These are phyloP conservation scores for Actinernus sp. DNA, from an alignment of 92 coral and sea anemone genomes.

Conservation along the genomic window DNA sequence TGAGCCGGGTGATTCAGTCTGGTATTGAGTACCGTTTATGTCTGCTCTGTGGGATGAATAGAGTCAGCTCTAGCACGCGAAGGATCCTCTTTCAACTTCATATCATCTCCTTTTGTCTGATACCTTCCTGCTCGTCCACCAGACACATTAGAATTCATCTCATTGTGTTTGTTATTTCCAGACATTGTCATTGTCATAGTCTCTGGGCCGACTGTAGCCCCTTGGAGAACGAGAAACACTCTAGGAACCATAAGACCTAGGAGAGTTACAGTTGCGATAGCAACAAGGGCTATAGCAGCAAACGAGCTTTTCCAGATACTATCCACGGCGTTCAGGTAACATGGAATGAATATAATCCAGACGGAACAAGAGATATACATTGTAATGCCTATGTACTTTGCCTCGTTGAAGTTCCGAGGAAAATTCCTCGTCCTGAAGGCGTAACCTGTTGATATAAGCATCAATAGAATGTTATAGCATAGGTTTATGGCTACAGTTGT, in stretches of 20 bases:
- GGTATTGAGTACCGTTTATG: too few species aligned
- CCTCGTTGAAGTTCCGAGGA: conserved; percentile 93
- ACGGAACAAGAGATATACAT: conserved; percentile 78
- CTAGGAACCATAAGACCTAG: conserved; percentile 76
- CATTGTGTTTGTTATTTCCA: conserved; percentile 2
- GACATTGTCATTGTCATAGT: conserved; percentile 43
- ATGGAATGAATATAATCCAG: conserved; percentile 68
- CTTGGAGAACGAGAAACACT: conserved; percentile 54
- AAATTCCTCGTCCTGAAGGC: conserved; percentile 82
- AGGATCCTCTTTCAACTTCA: background rate
- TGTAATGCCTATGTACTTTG: conserved; percentile 85
- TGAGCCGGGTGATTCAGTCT: too few species aligned
- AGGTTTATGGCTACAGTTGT: conserved; percentile 56
- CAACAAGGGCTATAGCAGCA: conserved; percentile 43
- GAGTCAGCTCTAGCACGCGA: background rate
- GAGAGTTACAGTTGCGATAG: conserved; percentile 71
- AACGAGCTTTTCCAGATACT: conserved; percentile 54
- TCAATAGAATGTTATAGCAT: conserved; percentile 57
- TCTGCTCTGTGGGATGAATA: background rate
- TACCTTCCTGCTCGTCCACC: conserved; percentile 2
- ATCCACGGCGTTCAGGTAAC: conserved; percentile 65
- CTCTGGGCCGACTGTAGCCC: conserved; percentile 54
- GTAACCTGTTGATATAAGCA: conserved; percentile 70
- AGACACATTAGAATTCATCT: background rate
- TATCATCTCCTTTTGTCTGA: background rate